Conservation (phyloP, 2,113 vertebrate species). For the Sylvilagus bachmani region DNA sequence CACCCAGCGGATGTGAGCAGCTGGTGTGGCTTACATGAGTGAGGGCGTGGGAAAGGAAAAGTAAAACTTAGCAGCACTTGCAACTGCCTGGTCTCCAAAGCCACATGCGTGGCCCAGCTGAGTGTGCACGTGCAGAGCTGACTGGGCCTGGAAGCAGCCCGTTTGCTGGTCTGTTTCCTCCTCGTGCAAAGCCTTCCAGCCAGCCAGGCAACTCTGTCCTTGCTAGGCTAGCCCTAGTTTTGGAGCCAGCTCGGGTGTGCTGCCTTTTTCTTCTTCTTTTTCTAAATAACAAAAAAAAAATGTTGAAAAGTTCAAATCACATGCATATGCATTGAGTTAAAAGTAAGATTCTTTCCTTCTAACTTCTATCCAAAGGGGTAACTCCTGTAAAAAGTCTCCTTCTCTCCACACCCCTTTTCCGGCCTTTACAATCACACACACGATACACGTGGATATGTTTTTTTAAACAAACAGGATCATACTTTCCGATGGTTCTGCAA, state of each 20-base stretch:
- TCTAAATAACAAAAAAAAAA: slow-evolving; percentile 19
- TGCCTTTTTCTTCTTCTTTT: slow-evolving; percentile 24
- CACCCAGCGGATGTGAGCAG: not conserved
- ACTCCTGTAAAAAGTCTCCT: not conserved
- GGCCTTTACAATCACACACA: not conserved
- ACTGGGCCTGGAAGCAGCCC: not conserved
- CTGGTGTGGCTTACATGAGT: not conserved
- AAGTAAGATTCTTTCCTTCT: slow-evolving; percentile 13
- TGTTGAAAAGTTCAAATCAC: slow-evolving; percentile 26
- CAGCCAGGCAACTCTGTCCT: not conserved
- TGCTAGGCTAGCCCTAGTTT: slow-evolving; percentile 34
- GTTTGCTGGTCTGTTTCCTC: slow-evolving; percentile 37
- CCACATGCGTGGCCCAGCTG: not conserved
- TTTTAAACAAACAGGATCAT: not conserved
- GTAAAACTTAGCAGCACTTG: not conserved
- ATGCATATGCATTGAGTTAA: not conserved
- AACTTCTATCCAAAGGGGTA: not conserved
- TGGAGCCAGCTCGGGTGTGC: not conserved
- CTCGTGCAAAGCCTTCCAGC: slow-evolving; percentile 32
- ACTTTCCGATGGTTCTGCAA: slow-evolving; percentile 36
- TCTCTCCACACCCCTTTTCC: not conserved
- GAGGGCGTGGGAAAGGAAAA: slow-evolving; percentile 54
- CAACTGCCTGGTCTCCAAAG: not conserved
- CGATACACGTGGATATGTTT: accelerated
- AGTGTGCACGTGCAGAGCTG: not conserved